Percentiles rank a stretch among this genome's conserved stretches.
phyloP scores from a whole-genome alignment of 1,140 invertebrate species.

The Orius insidiosus region DNA sequence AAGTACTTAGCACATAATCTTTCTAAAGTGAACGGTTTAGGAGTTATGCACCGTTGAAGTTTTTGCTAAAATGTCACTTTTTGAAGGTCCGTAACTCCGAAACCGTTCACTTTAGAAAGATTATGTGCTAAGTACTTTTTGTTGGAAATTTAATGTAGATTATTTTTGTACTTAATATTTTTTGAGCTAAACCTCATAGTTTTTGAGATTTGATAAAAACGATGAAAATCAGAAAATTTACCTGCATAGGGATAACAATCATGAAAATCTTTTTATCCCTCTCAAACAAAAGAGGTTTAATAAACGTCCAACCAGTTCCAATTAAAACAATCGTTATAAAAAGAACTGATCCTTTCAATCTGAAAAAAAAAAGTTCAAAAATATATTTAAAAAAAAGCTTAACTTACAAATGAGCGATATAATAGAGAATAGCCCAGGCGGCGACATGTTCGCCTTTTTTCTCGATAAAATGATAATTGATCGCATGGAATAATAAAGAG shows the following conservation, averaged over 20 bases:
- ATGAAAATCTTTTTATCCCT: constrained; percentile 98
- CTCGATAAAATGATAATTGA: constrained; percentile 94
- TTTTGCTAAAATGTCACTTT: too few species aligned
- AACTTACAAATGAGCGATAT: constrained; percentile 82
- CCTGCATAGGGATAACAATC: constrained; percentile 93
- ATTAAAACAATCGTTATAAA: constrained; percentile 94
- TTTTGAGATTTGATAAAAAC: too few species aligned
- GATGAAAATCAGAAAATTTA: constrained; percentile 26
- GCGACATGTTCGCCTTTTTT: constrained; percentile 86
- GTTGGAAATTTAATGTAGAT: too few species aligned
- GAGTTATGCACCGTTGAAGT: too few species aligned
- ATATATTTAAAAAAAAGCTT: background rate
- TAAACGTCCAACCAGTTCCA: constrained; percentile 97
- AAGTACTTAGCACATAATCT: too few species aligned
- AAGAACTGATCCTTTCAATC: constrained; percentile 78
- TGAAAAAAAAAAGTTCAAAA: constrained; percentile 29
- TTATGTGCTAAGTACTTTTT: too few species aligned
- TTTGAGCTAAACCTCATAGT: too few species aligned
- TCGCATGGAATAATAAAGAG: constrained; percentile 85
- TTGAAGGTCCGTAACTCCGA: too few species aligned
- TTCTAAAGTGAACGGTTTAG: too few species aligned
- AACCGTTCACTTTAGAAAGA: too few species aligned
- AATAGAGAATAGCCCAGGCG: constrained; percentile 93
- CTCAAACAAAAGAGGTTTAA: constrained; percentile 91
- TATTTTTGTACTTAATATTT: too few species aligned